Conservation (phyloP, 2,113 vertebrate genomes). For the Coreoperca whiteheadi region DNA sequence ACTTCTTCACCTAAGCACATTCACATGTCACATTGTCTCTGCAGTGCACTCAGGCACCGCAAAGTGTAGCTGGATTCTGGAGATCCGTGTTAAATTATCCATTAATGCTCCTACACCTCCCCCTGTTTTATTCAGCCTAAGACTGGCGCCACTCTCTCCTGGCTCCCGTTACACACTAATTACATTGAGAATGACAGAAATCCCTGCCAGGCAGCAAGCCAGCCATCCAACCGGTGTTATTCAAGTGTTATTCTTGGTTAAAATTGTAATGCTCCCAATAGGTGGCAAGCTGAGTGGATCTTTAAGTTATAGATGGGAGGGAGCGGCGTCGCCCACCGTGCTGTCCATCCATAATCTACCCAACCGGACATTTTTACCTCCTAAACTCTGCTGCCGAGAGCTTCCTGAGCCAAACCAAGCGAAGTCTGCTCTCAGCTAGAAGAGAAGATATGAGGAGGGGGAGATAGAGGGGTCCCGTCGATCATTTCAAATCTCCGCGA, state of each 20-base stretch:
- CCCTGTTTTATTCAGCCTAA: slow-evolving; percentile 33
- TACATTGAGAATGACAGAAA: slow-evolving; percentile 65
- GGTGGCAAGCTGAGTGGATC: slow-evolving; percentile 3
- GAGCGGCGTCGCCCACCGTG: neutral
- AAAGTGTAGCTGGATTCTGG: slow-evolving; percentile 25
- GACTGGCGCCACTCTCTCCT: slow-evolving; percentile 48
- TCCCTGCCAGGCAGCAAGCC: slow-evolving; percentile 34
- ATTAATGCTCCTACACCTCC: slow-evolving; percentile 42
- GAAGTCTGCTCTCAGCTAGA: neutral
- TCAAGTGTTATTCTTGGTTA: slow-evolving; percentile 45
- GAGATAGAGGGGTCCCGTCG: neutral
- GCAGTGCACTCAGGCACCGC: slow-evolving; percentile 35
- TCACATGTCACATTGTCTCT: slow-evolving; percentile 14
- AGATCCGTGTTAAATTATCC: slow-evolving; percentile 57
- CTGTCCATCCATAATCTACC: slow-evolving; percentile 11
- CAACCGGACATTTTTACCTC: neutral
- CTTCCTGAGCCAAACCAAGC: neutral
- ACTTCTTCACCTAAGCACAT: neutral
- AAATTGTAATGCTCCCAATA: slow-evolving; percentile 26
- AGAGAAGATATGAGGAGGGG: neutral
- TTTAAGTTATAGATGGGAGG: slow-evolving; percentile 1
- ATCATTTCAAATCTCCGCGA: neutral
- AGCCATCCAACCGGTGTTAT: neutral
- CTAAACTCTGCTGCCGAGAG: slow-evolving; percentile 3
- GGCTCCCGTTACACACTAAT: slow-evolving; percentile 68